phyloP scores from a whole-genome alignment of 2,113 vertebrate genomes.

The Forbesichthys agassizii region DNA sequence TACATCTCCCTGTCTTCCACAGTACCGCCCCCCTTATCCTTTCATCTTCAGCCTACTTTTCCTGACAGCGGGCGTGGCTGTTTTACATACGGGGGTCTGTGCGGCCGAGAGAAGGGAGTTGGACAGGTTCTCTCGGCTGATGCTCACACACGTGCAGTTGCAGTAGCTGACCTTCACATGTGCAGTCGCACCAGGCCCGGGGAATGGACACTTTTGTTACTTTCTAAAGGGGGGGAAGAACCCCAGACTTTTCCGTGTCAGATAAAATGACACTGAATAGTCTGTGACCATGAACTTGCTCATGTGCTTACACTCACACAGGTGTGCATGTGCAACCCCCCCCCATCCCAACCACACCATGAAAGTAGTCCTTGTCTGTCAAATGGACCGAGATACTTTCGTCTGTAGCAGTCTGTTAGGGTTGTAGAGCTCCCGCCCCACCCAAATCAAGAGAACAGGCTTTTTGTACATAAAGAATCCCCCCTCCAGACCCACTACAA shows the following conservation, averaged over 20 bases:
- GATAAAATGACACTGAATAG: too few species aligned
- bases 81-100: constrained; percentile 36
- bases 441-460: constrained; percentile 25
- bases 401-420: constrained; percentile 7
- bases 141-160: too few species aligned
- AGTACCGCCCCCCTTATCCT: constrained; percentile 56
- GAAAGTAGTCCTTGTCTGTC: constrained; percentile 44
- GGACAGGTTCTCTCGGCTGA: constrained; percentile 65
- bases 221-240: too few species aligned
- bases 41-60: constrained; percentile 77
- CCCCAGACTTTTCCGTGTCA: too few species aligned
- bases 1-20: constrained; percentile 50
- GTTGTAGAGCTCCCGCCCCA: background rate
- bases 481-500: constrained; percentile 17
- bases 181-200: too few species aligned
- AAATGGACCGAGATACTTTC: constrained; percentile 19
- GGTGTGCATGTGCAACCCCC: background rate
- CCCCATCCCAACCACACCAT: background rate
- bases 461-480: constrained; percentile 12
- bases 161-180: too few species aligned
- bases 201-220: too few species aligned
- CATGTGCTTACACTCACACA: background rate
- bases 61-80: constrained; percentile 50
- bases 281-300: too few species aligned
- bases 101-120: constrained; percentile 51